Base-by-base conservation (phyloP, 1,140 invertebrate genomes). In the Drosophila sechellia region DNA sequence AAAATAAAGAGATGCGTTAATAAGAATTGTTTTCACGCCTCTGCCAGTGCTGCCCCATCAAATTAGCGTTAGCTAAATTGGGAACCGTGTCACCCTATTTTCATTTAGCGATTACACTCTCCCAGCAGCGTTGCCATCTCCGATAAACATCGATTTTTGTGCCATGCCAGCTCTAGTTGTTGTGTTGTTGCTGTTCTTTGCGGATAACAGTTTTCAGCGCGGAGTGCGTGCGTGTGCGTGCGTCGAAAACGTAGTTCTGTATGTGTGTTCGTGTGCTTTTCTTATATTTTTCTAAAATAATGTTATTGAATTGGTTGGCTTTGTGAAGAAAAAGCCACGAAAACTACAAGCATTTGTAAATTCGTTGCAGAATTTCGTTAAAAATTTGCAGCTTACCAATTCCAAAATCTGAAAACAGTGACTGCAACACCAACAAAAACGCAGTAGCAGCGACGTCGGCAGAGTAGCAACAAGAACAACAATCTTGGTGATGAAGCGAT, bases 1-100 rank as follows among this genome's bases (percentile, higher is more conserved):
- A 57, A 10, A 63, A 58, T 53, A 60, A 63, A 59, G 39, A n/a
- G 13, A 2, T 25, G 58, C 45, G 42, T 37, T 42, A 49, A 13
- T 60, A 39, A 25, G 35, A 64, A 66, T 64, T 66, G 35, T 37
- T 15, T 20, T 63, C 45, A 45, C 60, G 60, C 52, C 50, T 25
- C 12, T 25, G 20, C 45, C 45, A 46, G 43, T 46, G 43, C 4
- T 15, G 1, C 5, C 43, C 22, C 12, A 11, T 1, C 4, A 22
- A 22, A 12, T 20, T 12, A 12, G 4, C 10, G n/a, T 12, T 22
- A 45, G 42, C 42, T 1, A 3, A 22, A 17, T 10, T 17, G 4
- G 10, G 8, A 45, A 45, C 42, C 45, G 12, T 42, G 40, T 42
- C 5, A 42, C 40, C 40, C 5, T 39, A 39, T 39, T 13, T 13